phyloP scores from a whole-genome alignment of 2,888 invertebrate species.

The Pollenia amentaria region DNA sequence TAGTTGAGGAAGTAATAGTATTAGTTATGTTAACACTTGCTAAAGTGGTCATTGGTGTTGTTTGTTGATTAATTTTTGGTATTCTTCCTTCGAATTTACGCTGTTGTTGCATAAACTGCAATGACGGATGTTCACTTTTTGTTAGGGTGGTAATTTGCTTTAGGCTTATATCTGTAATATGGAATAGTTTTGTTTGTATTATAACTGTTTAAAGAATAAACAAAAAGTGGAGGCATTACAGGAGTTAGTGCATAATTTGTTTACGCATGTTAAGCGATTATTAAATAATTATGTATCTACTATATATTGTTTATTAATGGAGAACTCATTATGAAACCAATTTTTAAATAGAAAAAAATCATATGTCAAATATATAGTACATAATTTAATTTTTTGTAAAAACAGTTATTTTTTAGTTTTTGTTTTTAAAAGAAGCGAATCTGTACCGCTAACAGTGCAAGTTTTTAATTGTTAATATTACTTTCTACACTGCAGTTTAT shows the following conservation, averaged over 20 bases:
- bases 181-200: conserved; percentile 24
- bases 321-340: too few relatives aligned
- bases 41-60: conserved; percentile 70
- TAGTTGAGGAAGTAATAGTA: conserved; percentile 56
- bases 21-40: conserved; percentile 49
- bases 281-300: too few relatives aligned
- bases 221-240: not conserved
- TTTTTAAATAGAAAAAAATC: too few relatives aligned
- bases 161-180: conserved; percentile 62
- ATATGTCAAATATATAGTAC: too few relatives aligned
- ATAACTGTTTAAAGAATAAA: not conserved
- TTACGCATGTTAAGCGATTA: not conserved
- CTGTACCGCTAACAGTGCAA: too few relatives aligned
- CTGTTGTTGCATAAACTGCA: conserved; percentile 82
- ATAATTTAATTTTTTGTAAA: too few relatives aligned
- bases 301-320: too few relatives aligned
- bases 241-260: not conserved
- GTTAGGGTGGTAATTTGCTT: conserved; percentile 66
- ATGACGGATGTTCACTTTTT: conserved; percentile 78
- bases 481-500: too few relatives aligned
- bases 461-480: too few relatives aligned
- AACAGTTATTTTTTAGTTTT: too few relatives aligned
- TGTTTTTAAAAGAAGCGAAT: too few relatives aligned
- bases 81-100: conserved; percentile 85
- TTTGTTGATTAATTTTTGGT: conserved; percentile 82